Base-by-base conservation (phyloP, 2,113 vertebrate species). In the Cinclus mexicanus region DNA sequence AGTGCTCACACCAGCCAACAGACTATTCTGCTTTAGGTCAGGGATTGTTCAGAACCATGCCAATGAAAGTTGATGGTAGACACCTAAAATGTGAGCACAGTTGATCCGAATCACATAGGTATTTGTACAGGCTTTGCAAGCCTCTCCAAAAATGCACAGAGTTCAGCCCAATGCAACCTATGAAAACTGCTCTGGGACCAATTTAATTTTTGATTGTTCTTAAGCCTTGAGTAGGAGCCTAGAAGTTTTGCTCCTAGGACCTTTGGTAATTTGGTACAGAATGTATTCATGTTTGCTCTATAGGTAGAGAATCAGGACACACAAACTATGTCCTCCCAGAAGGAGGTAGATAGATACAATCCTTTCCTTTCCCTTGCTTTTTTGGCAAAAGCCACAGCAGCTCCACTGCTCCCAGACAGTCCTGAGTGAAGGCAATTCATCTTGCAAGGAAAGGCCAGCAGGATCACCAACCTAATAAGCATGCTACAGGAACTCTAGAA, bases 351-450 rank as follows among this genome's bases (percentile, higher is more conserved):
- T 25, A 50, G 42, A 68, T 35, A 39, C 0, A 1, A 8, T 6
- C 33, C 29, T 71, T 88, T 57, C n/a, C 6, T 57, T 67, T 56
- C 55, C 16, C 19, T 28, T 61, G 21, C 49, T 10, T 33, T 50
- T 59, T 52, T 35, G 9, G 9, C 22, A 72, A 86, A 76, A 46
- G 50, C 59, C 76, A 65, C 11, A 42, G n/a, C 35, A 76, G 11
- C 20, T 65, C 49, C 4, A 1, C 52, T 42, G 42, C 24, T 94
- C 69, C 59, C 77, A 93, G 57, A 90, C 55, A 77, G 57, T 81
- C 74, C 88, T 37, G 33, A 77, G 60, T 24, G 53, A 89, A 93
- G 31, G 68, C 60, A 95, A 95, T 85, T 89, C 67, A 79, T 88
- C 83, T 76, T 85, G 57, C 25, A 55, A 76, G 71, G 19, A 64